Conservation (phyloP, 2,797 vertebrate species). For the Oophaga sylvatica region DNA sequence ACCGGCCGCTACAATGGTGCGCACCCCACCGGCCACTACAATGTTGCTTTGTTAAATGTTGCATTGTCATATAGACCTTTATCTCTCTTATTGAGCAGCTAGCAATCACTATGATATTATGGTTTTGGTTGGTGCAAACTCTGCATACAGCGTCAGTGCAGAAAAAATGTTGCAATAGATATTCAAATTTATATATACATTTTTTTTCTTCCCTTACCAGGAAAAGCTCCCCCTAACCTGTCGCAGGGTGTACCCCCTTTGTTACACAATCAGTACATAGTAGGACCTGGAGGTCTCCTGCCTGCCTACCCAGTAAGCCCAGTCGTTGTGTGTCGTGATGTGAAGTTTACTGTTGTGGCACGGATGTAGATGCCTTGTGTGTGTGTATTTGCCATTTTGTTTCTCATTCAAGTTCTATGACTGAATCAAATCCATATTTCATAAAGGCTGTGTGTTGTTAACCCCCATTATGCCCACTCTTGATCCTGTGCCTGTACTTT, state of each 20-base stretch:
- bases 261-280: constrained; percentile 95
- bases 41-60: too few relatives aligned
- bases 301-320: constrained; percentile 93
- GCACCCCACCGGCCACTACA: background rate
- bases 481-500: constrained; percentile 61
- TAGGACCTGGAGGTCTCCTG: constrained; percentile 94
- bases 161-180: background rate
- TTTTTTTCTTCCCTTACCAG: constrained; percentile 72
- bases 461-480: background rate
- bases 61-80: too few relatives aligned
- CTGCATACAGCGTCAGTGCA: too few relatives aligned
- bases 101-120: too few relatives aligned
- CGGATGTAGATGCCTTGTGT: background rate
- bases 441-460: background rate
- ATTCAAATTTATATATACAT: constrained; percentile 56
- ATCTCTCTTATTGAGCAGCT: too few relatives aligned
- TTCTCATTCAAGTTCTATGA: background rate
- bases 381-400: background rate
- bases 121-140: too few relatives aligned
- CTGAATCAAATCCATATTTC: background rate
- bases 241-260: constrained; percentile 92
- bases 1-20: background rate
- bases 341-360: background rate
- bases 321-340: constrained; percentile 38
- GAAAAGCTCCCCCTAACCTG: constrained; percentile 93